Conservation (phyloP, 2,113 vertebrate genomes). For the Pituophis catenifer region DNA sequence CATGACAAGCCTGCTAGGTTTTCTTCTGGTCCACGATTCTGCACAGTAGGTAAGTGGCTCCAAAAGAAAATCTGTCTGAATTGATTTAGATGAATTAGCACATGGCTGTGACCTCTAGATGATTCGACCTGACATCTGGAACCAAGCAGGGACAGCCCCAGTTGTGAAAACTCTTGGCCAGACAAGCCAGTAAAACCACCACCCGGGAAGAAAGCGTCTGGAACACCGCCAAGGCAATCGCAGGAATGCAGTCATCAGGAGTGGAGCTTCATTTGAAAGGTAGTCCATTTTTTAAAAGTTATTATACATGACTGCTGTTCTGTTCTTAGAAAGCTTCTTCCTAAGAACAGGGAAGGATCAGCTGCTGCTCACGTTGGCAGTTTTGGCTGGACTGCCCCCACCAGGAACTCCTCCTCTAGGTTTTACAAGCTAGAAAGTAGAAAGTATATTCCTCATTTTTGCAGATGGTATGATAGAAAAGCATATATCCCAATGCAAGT, state of each 20-base stretch:
- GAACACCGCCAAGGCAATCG: neutral
- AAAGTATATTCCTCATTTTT: neutral
- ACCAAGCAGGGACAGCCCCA: neutral
- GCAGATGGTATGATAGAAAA: neutral
- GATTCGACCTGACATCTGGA: neutral
- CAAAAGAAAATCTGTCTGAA: neutral
- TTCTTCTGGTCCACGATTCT: neutral
- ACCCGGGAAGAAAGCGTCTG: neutral
- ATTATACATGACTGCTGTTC: neutral
- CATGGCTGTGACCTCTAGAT: neutral
- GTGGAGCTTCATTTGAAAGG: neutral
- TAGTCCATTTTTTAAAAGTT: neutral
- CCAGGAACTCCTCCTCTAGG: neutral
- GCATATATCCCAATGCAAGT: neutral
- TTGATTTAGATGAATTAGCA: neutral
- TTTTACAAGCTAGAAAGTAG: neutral
- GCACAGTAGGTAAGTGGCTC: neutral
- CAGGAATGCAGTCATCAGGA: neutral
- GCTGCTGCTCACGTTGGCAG: neutral
- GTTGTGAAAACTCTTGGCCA: neutral
- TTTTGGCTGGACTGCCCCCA: neutral
- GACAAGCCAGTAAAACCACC: neutral
- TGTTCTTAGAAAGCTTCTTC: neutral
- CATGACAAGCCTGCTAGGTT: neutral
- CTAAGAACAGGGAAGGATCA: neutral